These are phyloP conservation scores for Drosophila algonquin DNA, from an alignment of 2,888 invertebrate genomes.

Conservation along the genomic window DNA sequence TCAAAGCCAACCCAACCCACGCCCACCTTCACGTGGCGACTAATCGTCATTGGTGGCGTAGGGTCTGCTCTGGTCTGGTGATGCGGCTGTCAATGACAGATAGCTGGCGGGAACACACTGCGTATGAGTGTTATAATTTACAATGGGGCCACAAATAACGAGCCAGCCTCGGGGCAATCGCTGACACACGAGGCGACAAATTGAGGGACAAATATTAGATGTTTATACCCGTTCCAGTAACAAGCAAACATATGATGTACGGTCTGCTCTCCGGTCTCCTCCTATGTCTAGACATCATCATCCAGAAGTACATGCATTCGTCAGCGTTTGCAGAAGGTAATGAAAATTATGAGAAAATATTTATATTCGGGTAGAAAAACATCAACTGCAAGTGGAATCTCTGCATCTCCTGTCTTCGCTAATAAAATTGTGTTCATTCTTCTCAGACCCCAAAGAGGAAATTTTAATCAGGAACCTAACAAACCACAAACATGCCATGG, in stretches of 20 bases:
- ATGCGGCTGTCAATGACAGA: conserved; percentile 33
- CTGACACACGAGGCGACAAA: background rate
- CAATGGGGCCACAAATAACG: conserved; percentile 29
- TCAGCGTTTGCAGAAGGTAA: background rate
- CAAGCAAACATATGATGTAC: conserved; percentile 9
- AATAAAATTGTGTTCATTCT: conserved; percentile 11
- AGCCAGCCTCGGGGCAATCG: background rate
- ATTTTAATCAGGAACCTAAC: conserved; percentile 22
- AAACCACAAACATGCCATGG: conserved; percentile 8
- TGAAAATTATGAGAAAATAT: background rate
- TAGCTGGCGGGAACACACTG: conserved; percentile 15
- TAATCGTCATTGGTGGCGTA: conserved; percentile 20
- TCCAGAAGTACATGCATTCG: conserved; percentile 19
- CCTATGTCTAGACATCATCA: conserved; percentile 53
- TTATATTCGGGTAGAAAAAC: too few relatives aligned
- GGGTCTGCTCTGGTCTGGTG: background rate
- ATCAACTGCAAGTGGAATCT: too few relatives aligned
- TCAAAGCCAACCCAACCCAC: background rate
- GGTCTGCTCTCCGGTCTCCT: background rate
- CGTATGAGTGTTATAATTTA: conserved; percentile 42
- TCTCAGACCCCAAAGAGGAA: background rate
- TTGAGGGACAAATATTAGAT: conserved; percentile 29
- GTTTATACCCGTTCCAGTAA: conserved; percentile 28
- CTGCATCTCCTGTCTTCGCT: background rate
- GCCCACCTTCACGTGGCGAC: conserved; percentile 29